Percentiles rank a stretch among this genome's conserved stretches.
Evolutionary conservation across 2,888 invertebrate species (phyloP).

Genomic region (Drosophila anceps): DNA sequence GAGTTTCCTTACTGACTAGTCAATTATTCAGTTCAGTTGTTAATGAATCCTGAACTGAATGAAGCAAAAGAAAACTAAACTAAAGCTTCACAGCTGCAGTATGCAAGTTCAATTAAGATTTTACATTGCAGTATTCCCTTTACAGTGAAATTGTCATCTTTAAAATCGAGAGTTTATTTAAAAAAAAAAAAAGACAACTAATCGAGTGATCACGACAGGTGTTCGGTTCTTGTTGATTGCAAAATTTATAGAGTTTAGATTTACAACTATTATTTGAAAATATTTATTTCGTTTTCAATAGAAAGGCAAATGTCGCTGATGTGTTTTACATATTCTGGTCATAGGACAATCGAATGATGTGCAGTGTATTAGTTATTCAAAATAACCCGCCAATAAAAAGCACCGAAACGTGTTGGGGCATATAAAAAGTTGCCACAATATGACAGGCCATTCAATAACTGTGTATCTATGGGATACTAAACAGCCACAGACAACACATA

Average conservation of each 20-base stretch:
- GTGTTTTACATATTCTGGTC: constrained; percentile 12
- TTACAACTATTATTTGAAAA: constrained; percentile 9
- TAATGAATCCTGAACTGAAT: too few relatives aligned
- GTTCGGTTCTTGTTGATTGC: not conserved
- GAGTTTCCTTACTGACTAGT: not conserved
- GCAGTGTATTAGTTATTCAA: constrained; percentile 56
- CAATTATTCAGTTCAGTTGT: not conserved
- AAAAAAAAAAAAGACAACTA: not conserved
- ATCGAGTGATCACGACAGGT: not conserved
- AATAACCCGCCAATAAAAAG: constrained; percentile 59
- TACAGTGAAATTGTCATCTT: not conserved
- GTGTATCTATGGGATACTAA: constrained; percentile 56
- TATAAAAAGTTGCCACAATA: constrained; percentile 73
- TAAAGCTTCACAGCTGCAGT: too few relatives aligned
- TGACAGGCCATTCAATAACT: constrained; percentile 77
- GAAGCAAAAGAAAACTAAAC: too few relatives aligned
- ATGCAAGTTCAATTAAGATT: too few relatives aligned
- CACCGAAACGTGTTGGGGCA: constrained; percentile 65
- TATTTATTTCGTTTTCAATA: not conserved
- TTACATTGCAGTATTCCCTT: not conserved
- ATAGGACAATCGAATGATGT: constrained; percentile 13
- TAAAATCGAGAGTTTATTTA: not conserved
- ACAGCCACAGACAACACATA: constrained; percentile 65
- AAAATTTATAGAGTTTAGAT: constrained; percentile 11
- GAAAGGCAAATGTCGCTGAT: constrained; percentile 13